Conservation (phyloP, 2,113 vertebrate genomes). For the Oreochromis spilurus region DNA sequence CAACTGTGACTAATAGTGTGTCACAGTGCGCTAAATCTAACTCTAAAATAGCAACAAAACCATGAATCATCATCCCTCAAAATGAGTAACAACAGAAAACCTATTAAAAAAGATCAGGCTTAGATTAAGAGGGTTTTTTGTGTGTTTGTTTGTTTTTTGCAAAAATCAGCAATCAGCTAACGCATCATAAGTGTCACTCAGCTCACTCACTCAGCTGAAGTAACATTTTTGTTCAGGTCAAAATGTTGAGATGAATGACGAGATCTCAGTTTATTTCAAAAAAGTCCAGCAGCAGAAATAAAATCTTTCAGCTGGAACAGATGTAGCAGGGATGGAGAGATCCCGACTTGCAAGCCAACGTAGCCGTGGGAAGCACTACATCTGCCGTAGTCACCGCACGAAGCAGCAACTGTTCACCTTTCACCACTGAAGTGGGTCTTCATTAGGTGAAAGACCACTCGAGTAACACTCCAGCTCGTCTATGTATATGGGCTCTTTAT, state of each 20-base stretch:
- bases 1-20: not conserved
- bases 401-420: not conserved
- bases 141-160: not conserved
- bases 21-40: not conserved
- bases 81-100: not conserved
- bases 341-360: not conserved
- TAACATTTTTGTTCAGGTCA: not conserved
- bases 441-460: not conserved
- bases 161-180: not conserved
- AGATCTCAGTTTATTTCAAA: not conserved
- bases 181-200: not conserved
- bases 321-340: not conserved
- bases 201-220: not conserved
- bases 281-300: not conserved
- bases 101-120: not conserved
- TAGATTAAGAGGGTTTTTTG: not conserved
- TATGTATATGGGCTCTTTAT: not conserved
- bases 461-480: not conserved
- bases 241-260: not conserved
- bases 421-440: not conserved
- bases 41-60: not conserved
- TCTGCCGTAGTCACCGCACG: accelerated
- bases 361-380: not conserved
- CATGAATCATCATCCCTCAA: not conserved
- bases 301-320: not conserved